Base-by-base conservation (phyloP, 2,113 vertebrate species). In the Dasyurus viverrinus region DNA sequence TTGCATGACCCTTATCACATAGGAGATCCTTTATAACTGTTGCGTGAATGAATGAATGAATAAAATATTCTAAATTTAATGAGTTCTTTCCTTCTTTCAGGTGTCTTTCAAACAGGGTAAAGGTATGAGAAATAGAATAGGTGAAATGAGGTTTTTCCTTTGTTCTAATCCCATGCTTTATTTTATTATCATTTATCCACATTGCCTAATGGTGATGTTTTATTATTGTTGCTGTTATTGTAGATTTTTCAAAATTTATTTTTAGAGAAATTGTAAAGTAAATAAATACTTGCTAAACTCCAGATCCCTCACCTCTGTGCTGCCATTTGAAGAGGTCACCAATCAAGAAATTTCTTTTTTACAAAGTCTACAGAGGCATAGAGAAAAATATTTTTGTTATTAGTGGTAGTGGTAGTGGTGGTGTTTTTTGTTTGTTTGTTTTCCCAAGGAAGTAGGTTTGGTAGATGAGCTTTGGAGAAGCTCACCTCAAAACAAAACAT, bases 161-260 rank as follows among this genome's bases (percentile, higher is more conserved):
- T 93, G 54, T 95, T 96, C 25, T 92, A 4, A 90, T 84, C 5
- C 47, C 53, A 92, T 91, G 30, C 94, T 89, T 95, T 91, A 93
- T 4, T 89, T 36, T 90, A n/a, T 95, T 94, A 84, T n/a, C 5
- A 84, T 84, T 42, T 84, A 84, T n/a, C n/a, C n/a, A 84, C 42
- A 47, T 53, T 50, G 54, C 46, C 23, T 53, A 92, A 52, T 14
- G 10, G 19, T 97, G 30, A 89, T 96, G 14, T 52, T 52, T 52
- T 52, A 52, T 52, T 52, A 52, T 52, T 52, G 10, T 9, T 52
- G 50, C 50, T 52, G 50, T 52, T 10, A 11, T 52, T 52, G 50
- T 52, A 11, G 50, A 52, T 52, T 52, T 52, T 52, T 52, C 1
- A 52, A 48, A 52, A 52, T 57, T 60, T 96, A 53, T 95, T 68